phyloP scores from a whole-genome alignment of 2,888 invertebrate species.

The Pyrrhopygopsis socrates region DNA sequence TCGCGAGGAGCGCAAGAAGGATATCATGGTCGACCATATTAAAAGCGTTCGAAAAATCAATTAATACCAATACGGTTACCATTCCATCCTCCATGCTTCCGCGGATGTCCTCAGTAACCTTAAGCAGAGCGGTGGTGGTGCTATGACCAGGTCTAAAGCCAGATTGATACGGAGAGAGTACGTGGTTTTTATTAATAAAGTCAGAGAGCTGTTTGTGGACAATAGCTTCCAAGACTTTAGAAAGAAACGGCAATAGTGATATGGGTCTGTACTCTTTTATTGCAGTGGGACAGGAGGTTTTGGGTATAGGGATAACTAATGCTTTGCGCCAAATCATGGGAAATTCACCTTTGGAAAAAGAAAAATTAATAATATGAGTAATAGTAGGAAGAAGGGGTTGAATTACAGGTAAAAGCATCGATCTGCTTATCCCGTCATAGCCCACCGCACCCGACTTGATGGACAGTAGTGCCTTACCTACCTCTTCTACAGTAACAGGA shows the following conservation, averaged over 20 bases:
- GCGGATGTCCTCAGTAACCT: not conserved
- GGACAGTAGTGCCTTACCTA: not conserved
- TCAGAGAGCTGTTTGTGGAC: constrained; percentile 16
- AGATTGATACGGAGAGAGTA: constrained; percentile 31
- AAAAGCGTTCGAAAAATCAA: constrained; percentile 13
- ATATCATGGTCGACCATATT: not conserved
- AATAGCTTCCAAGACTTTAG: constrained; percentile 38
- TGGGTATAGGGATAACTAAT: not conserved
- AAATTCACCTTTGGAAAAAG: too few relatives aligned
- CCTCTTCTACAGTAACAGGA: not conserved
- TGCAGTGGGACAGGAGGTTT: not conserved
- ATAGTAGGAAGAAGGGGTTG: not conserved
- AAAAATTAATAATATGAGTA: too few relatives aligned
- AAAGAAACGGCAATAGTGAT: constrained; percentile 1
- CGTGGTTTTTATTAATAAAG: constrained; percentile 20
- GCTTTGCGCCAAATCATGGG: not conserved
- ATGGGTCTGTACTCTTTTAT: not conserved
- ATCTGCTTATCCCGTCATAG: not conserved
- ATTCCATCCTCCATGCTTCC: not conserved
- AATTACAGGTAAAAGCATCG: not conserved
- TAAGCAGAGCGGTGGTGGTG: constrained; percentile 2
- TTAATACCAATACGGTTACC: not conserved
- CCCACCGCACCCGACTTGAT: not conserved
- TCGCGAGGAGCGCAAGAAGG: not conserved
- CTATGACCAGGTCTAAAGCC: constrained; percentile 35